These are phyloP conservation scores for Brachionus angularis DNA, from an alignment of 1,140 invertebrate genomes.

Conservation along the genomic window DNA sequence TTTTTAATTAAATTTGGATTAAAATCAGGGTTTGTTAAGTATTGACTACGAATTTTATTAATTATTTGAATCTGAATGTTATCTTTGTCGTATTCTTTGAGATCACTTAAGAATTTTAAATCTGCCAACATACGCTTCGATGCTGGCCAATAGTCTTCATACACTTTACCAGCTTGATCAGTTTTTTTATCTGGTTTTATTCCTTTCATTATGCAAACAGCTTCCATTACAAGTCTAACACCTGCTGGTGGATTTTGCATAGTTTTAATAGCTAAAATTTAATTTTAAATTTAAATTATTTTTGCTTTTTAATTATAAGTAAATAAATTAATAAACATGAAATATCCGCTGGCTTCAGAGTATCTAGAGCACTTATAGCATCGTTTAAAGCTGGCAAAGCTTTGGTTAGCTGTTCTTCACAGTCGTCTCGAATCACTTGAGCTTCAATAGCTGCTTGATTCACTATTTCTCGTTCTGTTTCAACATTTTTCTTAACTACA, in stretches of 20 bases:
- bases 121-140: conserved; percentile 46
- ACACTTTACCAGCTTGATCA: conserved; percentile 51
- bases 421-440: conserved; percentile 57
- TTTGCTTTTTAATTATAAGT: background rate
- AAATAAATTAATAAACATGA: background rate
- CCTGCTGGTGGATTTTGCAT: conserved; percentile 56
- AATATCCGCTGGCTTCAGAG: conserved; percentile 57
- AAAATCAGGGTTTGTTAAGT: conserved; percentile 56
- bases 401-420: conserved; percentile 54
- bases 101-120: conserved; percentile 53
- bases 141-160: conserved; percentile 56
- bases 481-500: conserved; percentile 53
- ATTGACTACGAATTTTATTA: conserved; percentile 54
- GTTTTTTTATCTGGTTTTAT: conserved; percentile 55
- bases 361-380: conserved; percentile 55
- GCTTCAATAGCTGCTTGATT: conserved; percentile 53
- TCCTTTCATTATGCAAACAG: conserved; percentile 58
- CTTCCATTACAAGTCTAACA: conserved; percentile 58
- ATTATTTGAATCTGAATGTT: conserved; percentile 64
- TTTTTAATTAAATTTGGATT: conserved; percentile 57
- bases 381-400: conserved; percentile 58
- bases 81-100: conserved; percentile 67
- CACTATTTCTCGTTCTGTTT: conserved; percentile 54
- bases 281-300: too few species aligned
- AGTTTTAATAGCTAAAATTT: conserved; percentile 52